Evolutionary conservation across 2,113 vertebrate genomes (phyloP), one percentile per base, ranked within the genome.

Genomic region (Ursus arctos): DNA sequence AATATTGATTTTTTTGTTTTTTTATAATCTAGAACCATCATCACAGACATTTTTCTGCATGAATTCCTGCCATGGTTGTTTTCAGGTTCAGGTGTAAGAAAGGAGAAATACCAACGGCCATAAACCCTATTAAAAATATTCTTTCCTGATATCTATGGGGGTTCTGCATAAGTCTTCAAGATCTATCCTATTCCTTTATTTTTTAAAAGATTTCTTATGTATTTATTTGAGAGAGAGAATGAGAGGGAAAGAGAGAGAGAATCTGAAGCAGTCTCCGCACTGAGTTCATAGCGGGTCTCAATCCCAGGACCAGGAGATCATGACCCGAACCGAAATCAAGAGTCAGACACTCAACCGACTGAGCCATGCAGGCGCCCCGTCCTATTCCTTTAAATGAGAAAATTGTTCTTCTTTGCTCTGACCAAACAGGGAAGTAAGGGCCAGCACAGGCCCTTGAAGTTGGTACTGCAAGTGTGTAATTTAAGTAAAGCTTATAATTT

Each of bases 1-100:
- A 96, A 69, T 71, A 95, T 55, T 74, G 69, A 93, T 86, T 13
- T 53, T 91, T 97, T 36, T 36, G 2, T 36, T 95, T 94, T 88
- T 91, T 80, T 84, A 88, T 74, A 91, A 88, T 93, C 53, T 80
- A 88, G 24, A 63, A 61, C 43, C 22, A 71, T 88, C 61, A 92
- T 94, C 26, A 51, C 24, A 57, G 65, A 76, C 19, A 55, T 76
- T 63, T 96, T 90, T 55, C 47, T 95, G 28, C 36, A 28, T 83
- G 40, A 94, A 96, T 95, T 53, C 33, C 13, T 88, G 13, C 49
- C n/a, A 33, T n/a, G 7, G 61, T 26, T 76, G n/a, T 89, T 59
- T 88, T 33, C 77, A 94, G 40, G 19, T 53, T 80, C 31, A 63
- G 67, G 59, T 72, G 8, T 82, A 63, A 91, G 28, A n/a, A 31